These are phyloP conservation scores for Gallinago solitaria DNA, from an alignment of 2,797 vertebrate genomes.

Conservation along the genomic window DNA sequence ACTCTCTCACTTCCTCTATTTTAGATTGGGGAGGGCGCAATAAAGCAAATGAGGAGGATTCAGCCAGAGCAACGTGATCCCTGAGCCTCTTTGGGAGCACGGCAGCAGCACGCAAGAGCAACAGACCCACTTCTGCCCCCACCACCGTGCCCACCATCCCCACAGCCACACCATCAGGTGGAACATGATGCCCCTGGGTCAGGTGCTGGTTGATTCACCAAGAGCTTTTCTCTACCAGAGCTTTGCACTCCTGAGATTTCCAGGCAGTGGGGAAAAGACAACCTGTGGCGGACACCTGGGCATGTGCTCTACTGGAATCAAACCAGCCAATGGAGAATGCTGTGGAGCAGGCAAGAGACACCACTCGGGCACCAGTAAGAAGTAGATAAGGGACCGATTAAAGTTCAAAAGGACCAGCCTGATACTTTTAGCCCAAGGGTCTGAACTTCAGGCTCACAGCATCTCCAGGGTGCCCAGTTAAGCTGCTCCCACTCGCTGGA, in stretches of 20 bases:
- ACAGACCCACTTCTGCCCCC: not conserved
- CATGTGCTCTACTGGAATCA: rapidly evolving
- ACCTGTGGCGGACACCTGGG: not conserved
- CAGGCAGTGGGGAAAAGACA: rapidly evolving
- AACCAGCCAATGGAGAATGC: not conserved
- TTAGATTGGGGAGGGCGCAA: not conserved
- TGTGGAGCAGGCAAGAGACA: rapidly evolving
- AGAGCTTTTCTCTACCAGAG: not conserved
- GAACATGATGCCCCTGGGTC: rapidly evolving
- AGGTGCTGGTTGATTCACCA: not conserved
- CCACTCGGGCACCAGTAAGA: rapidly evolving
- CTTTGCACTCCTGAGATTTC: not conserved
- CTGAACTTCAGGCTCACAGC: not conserved
- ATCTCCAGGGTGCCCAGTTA: not conserved
- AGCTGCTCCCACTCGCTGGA: not conserved
- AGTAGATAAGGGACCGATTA: not conserved
- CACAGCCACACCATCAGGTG: not conserved
- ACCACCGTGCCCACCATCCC: not conserved
- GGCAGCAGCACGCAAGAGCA: not conserved
- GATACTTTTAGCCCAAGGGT: not conserved
- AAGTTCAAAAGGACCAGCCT: not conserved
- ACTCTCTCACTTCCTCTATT: not conserved
- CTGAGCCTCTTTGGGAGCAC: not conserved
- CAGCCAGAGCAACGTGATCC: not conserved
- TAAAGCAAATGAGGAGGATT: not conserved